Evolutionary conservation across 2,113 vertebrate genomes (phyloP).

Genomic region (Hippolais icterina): DNA sequence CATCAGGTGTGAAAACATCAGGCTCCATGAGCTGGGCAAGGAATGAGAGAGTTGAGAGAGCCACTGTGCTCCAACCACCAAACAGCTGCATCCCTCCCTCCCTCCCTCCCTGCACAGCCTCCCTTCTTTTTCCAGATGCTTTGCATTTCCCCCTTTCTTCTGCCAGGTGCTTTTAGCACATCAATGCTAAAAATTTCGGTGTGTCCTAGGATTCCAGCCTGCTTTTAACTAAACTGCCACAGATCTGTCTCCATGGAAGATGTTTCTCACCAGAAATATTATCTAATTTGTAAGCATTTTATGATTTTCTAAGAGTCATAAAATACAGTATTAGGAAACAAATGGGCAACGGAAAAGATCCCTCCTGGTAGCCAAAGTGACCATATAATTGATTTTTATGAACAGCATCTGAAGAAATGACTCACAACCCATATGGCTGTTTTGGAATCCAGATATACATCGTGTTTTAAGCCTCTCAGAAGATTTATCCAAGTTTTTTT

Average conservation of each 20-base stretch:
- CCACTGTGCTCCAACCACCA: not conserved
- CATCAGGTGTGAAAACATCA: not conserved
- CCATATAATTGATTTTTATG: conserved; percentile 34
- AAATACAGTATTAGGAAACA: conserved; percentile 42
- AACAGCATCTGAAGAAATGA: conserved; percentile 48
- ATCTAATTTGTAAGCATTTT: conserved; percentile 55
- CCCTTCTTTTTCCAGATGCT: conserved; percentile 25
- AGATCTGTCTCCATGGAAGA: not conserved
- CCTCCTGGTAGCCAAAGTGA: conserved; percentile 41
- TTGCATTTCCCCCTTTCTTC: conserved; percentile 3
- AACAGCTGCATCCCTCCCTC: not conserved
- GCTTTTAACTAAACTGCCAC: not conserved
- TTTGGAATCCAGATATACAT: conserved; percentile 18
- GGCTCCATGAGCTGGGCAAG: not conserved
- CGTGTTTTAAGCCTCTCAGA: conserved; percentile 21
- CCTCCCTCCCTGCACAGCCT: not conserved
- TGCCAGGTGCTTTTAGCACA: conserved; percentile 58
- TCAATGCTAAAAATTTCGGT: not conserved
- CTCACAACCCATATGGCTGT: conserved; percentile 48
- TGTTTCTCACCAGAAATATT: conserved; percentile 22
- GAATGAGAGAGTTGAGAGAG: not conserved
- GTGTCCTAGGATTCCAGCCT: not conserved
- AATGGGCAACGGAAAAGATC: conserved; percentile 2
- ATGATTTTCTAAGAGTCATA: conserved; percentile 40
- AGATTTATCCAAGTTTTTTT: conserved; percentile 61